Evolutionary conservation across 1,140 invertebrate genomes (phyloP).

Genomic region (Tigriopus japonicus): DNA sequence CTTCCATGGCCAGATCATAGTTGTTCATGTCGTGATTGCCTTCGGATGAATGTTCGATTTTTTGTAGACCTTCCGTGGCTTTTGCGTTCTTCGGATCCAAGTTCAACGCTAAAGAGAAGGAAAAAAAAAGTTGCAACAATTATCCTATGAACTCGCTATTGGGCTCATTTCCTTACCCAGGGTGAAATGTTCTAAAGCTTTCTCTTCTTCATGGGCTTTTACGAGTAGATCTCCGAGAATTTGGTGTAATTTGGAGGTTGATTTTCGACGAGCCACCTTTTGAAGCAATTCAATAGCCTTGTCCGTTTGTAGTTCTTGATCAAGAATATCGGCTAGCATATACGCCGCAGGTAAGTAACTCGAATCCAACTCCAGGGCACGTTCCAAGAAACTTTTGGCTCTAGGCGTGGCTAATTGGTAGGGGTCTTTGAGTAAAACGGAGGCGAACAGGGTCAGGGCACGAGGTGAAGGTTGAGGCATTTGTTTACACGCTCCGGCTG

Average conservation of each 20-base stretch:
- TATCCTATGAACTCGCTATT: no score
- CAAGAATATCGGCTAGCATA: conserved; percentile 40
- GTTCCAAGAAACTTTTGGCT: conserved; percentile 45
- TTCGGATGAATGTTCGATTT: conserved; percentile 7
- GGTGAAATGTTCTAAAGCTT: conserved; percentile 12
- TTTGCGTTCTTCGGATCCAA: conserved; percentile 6
- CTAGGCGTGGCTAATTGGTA: conserved; percentile 29
- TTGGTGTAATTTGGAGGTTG: conserved; percentile 44
- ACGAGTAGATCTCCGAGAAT: conserved; percentile 43
- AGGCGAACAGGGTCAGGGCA: conserved; percentile 45
- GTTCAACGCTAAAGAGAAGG: neutral
- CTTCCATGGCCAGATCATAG: conserved; percentile 3
- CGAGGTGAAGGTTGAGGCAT: conserved; percentile 41
- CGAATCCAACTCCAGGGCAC: conserved; percentile 43
- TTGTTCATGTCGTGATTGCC: neutral
- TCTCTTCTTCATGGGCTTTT: conserved; percentile 2
- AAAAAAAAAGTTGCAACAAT: no score
- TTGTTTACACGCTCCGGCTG: conserved; percentile 44
- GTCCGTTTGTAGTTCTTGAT: conserved; percentile 35
- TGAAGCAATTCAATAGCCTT: conserved; percentile 36
- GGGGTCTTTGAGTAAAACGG: conserved; percentile 46
- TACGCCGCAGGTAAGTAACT: conserved; percentile 44
- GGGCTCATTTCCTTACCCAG: neutral
- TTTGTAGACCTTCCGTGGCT: conserved; percentile 1
- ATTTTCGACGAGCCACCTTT: conserved; percentile 39